Evolutionary conservation across 2,888 invertebrate species (phyloP).

Genomic region (Rotaria sp.): DNA sequence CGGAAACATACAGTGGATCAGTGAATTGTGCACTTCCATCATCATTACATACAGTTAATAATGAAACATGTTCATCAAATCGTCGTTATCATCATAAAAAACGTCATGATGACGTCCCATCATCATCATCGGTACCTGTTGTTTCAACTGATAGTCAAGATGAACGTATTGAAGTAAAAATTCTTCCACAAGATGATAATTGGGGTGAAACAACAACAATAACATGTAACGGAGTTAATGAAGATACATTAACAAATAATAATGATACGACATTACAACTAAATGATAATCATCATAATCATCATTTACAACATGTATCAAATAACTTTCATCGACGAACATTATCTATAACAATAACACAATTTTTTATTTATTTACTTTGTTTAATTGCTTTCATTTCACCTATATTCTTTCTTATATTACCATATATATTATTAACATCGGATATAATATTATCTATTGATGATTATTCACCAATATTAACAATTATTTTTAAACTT

Average conservation of each 20-base stretch:
- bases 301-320: background rate
- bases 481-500: constrained; percentile 13
- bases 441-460: background rate
- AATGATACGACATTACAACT: background rate
- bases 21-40: background rate
- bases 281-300: background rate
- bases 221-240: constrained; percentile 90
- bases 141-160: background rate
- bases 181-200: constrained; percentile 88
- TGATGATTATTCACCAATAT: background rate
- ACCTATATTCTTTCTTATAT: constrained; percentile 4
- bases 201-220: constrained; percentile 98
- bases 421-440: background rate
- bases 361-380: constrained; percentile 1
- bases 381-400: constrained; percentile 8
- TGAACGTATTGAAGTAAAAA: constrained; percentile 76
- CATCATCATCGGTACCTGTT: background rate
- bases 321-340: background rate
- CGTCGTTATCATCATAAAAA: constrained; percentile 13
- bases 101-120: background rate
- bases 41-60: background rate
- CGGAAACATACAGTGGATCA: background rate
- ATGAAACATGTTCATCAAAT: background rate
- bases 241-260: constrained; percentile 49
- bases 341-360: background rate